Evolutionary conservation across 2,888 invertebrate genomes (phyloP).

Genomic region (Alentia gelatinosa): DNA sequence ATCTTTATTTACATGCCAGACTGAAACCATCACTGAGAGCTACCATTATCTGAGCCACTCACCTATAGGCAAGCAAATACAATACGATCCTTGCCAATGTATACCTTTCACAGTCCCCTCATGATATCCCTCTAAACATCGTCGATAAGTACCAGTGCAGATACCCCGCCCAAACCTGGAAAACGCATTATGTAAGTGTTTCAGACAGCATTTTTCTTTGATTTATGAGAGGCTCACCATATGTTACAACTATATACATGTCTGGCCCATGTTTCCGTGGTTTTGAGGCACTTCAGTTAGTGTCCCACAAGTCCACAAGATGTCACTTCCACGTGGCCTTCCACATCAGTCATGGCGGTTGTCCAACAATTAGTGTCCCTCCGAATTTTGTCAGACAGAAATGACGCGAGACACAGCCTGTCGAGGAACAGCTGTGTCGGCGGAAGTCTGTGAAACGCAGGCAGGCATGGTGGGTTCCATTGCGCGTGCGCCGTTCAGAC

Average conservation of each 20-base stretch:
- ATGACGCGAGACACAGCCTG: conserved; percentile 3
- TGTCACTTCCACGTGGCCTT: neutral
- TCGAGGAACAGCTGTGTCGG: neutral
- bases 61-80: no score
- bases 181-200: neutral
- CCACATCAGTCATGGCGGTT: neutral
- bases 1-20: no score
- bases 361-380: neutral
- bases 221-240: neutral
- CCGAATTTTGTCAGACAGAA: neutral
- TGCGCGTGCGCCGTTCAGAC: neutral
- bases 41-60: no score
- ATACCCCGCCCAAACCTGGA: neutral
- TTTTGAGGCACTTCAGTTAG: neutral
- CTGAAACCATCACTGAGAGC: no score
- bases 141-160: neutral
- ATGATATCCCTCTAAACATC: neutral
- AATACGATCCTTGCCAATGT: no score
- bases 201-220: neutral
- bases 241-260: neutral
- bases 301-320: neutral
- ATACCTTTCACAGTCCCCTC: neutral
- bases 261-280: neutral
- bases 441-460: neutral
- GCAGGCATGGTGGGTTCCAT: no score